Evolutionary conservation across 2,888 invertebrate species (phyloP), one percentile per base, ranked within the genome.

Genomic region (Masnerella sp.): DNA sequence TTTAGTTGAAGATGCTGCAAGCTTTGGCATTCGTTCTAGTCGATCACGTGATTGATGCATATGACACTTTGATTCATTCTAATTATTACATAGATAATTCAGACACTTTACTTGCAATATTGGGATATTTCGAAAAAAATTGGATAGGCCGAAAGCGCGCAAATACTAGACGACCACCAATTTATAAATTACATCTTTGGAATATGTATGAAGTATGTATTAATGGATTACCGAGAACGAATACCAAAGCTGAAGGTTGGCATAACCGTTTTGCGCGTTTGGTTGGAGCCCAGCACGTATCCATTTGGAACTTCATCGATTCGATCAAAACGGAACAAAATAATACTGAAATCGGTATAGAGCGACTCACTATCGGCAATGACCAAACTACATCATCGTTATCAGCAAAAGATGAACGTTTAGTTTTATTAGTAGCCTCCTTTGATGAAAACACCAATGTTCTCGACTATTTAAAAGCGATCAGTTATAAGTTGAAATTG

Each of bases 121-220:
- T 43, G n/a, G 5, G 8, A 20, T 43, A 43, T 22, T 43, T 20
- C 42, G 22, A 43, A 43, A 43, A 22, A 43, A 43, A 11, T 22
- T 43, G 40, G 40, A 40, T 40, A 7, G 40, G 40, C 15, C 7
- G 18, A 40, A 40, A 40, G 0, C 8, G 8, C 18, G 7, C 17
- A 40, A 3, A 12, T 34, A 12, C 34, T 34, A n/a, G 34, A 34
- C 12, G 34, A 34, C 8, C 2, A 34, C 28, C 28, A 28, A 28
- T 28, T 28, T 28, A 28, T 28, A 28, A 28, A 28, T 28, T 28
- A 28, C 28, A 28, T 28, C 28, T 28, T 28, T 28, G 28, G 28
- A 28, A 28, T n/a, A 28, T 28, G 28, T 28, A 28, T 28, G 28
- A 28, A 7, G 28, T 28, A 2, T 28, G 3, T 28, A 28, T 2